Evolutionary conservation across 1,140 invertebrate species (phyloP).

Genomic region (Anastrepha obliqua): DNA sequence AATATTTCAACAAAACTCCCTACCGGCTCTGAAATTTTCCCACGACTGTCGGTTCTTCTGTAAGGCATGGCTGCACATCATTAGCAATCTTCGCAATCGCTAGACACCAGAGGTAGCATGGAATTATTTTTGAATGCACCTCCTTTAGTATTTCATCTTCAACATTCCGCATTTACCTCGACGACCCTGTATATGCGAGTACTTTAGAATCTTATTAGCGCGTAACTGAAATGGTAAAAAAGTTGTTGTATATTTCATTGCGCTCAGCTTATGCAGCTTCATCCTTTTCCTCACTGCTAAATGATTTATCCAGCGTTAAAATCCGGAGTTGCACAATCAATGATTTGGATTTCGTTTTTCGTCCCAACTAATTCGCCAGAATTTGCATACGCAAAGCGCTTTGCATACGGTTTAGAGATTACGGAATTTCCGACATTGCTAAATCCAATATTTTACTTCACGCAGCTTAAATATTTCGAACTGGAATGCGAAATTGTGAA

Average conservation of each 20-base stretch:
- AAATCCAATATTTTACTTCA: constrained; percentile 47
- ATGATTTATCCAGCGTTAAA: neutral
- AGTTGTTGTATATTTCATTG: neutral
- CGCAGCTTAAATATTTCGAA: constrained; percentile 8
- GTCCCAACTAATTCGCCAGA: neutral
- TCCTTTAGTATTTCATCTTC: too few species aligned
- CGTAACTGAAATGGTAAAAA: neutral
- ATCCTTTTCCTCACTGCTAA: neutral
- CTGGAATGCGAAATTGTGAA: neutral
- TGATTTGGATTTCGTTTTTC: neutral
- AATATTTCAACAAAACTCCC: too few species aligned
- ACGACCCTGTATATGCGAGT: neutral
- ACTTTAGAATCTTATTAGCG: neutral
- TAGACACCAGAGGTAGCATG: too few species aligned
- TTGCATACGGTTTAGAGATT: constrained; percentile 32
- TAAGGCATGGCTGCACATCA: too few species aligned
- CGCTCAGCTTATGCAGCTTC: neutral
- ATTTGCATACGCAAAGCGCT: neutral
- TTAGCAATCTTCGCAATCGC: too few species aligned
- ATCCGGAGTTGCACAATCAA: neutral
- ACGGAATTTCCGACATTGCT: constrained; percentile 9
- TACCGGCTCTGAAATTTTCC: too few species aligned
- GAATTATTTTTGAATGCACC: too few species aligned
- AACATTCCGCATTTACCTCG: too few species aligned
- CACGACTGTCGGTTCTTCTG: too few species aligned